These are phyloP conservation scores for Osmerus eperlanus DNA, from an alignment of 2,113 vertebrate genomes.

Conservation along the genomic window DNA sequence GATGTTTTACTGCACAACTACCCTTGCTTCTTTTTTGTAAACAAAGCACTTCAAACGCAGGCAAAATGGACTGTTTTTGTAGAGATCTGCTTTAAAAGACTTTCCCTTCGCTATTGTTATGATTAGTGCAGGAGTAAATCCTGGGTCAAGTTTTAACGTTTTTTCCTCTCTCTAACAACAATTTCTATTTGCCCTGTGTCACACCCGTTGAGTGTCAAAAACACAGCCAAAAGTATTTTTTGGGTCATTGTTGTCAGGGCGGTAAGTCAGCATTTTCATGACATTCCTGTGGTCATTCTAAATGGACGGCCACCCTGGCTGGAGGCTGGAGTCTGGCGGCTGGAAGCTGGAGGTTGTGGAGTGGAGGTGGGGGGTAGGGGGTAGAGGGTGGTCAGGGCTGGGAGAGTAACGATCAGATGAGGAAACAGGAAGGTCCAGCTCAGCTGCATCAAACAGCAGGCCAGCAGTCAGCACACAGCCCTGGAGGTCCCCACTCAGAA, in stretches of 20 bases:
- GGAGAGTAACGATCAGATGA: not conserved
- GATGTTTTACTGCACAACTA: too few relatives aligned
- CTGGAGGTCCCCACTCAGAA: conserved; percentile 1
- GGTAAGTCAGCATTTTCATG: conserved; percentile 11
- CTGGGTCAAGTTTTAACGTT: too few relatives aligned
- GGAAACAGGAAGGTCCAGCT: conserved; percentile 26
- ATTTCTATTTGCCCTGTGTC: not conserved
- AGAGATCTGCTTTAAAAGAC: too few relatives aligned
- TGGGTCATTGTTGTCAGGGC: conserved; percentile 2
- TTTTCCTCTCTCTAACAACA: too few relatives aligned
- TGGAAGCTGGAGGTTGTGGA: not conserved
- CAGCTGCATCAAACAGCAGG: conserved; percentile 11
- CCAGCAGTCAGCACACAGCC: not conserved
- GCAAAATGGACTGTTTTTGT: too few relatives aligned
- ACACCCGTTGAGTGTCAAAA: not conserved
- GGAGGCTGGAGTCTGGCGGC: not conserved
- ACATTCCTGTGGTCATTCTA: not conserved
- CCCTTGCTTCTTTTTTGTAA: too few relatives aligned
- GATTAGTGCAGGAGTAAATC: too few relatives aligned
- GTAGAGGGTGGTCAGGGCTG: too few relatives aligned
- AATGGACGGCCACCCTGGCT: not conserved
- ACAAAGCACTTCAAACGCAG: too few relatives aligned
- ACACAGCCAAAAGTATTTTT: not conserved
- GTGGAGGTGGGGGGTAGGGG: too few relatives aligned
- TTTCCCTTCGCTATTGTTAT: too few relatives aligned